Evolutionary conservation across 2,797 vertebrate species (phyloP).

Genomic region (Sebastes hopkinsi): DNA sequence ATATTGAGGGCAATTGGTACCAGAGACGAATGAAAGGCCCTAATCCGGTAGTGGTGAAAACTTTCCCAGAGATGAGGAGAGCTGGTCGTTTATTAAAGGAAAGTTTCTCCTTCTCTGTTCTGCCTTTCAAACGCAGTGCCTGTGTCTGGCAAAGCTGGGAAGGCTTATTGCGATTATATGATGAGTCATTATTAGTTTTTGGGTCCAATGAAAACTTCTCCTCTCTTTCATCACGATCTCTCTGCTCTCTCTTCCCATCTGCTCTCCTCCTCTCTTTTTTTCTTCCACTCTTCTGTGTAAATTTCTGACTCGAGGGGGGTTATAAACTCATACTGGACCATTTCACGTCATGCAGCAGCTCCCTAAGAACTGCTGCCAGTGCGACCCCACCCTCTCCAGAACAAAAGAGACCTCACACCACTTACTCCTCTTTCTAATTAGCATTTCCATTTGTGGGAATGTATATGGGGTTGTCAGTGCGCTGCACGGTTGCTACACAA

Average conservation of each 20-base stretch:
- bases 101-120: constrained; percentile 44
- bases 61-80: constrained; percentile 58
- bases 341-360: constrained; percentile 49
- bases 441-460: constrained; percentile 49
- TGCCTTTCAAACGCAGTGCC: constrained; percentile 28
- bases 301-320: constrained; percentile 54
- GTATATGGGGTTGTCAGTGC: constrained; percentile 40
- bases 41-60: constrained; percentile 59
- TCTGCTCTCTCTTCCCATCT: constrained; percentile 13
- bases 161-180: constrained; percentile 51
- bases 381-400: constrained; percentile 24
- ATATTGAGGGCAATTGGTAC: constrained; percentile 59
- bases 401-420: constrained; percentile 63
- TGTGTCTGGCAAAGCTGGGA: constrained; percentile 45
- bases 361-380: constrained; percentile 69
- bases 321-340: constrained; percentile 57
- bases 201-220: constrained; percentile 38
- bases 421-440: constrained; percentile 53
- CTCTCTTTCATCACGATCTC: not conserved
- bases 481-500: constrained; percentile 23
- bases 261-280: constrained; percentile 13
- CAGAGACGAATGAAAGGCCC: constrained; percentile 61
- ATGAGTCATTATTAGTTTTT: constrained; percentile 67
- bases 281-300: constrained; percentile 28
- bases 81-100: constrained; percentile 39